Evolutionary conservation across 2,113 vertebrate species (phyloP), one percentile per base, ranked within the genome.

Genomic region (Elephantulus edwardii): DNA sequence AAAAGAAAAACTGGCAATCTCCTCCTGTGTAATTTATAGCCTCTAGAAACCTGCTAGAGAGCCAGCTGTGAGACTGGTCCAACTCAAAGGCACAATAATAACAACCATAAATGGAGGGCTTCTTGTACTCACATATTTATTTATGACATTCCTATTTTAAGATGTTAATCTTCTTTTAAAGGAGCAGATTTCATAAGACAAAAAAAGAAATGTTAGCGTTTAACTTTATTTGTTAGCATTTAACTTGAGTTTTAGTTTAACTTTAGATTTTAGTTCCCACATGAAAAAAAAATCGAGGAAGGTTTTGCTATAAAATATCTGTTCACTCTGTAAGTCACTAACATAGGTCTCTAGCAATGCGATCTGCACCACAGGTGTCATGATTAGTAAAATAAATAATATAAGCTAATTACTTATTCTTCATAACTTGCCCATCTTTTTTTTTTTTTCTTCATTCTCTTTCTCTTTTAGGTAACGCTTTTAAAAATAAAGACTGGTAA

Each of bases 381-480:
- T 72, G n/a, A 38, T 64, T 60, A 87, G 42, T 81, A 78, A 74
- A 38, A 78, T 10, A 48, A 80, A 88, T 8, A 78, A 75, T 52
- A 82, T 10, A 82, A 82, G 16, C 40, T 35, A 74, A 20, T 24
- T 58, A 4, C 20, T 28, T 58, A 68, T n/a, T 68, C 13, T 48
- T 19, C 20, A 66, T 44, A 77, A 40, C 44, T 70, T 48, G 20
- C 54, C 26, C 0, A 16, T 74, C 54, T 56, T 56, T 60, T 26
- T 28, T 26, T 60, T 60, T 26, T 60, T 33, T 76, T 11, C 83
- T 70, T 44, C 46, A 7, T 86, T 84, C 20, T 80, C 46, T 22
- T 60, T 33, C 9, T 71, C 44, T 88, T 87, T 91, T 62, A 83
- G 52, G 10, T 22, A 79, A 64, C 66, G 19, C 58, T 91, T 93